Evolutionary conservation across 2,888 invertebrate species (phyloP).

Genomic region (Aphrophora alni): DNA sequence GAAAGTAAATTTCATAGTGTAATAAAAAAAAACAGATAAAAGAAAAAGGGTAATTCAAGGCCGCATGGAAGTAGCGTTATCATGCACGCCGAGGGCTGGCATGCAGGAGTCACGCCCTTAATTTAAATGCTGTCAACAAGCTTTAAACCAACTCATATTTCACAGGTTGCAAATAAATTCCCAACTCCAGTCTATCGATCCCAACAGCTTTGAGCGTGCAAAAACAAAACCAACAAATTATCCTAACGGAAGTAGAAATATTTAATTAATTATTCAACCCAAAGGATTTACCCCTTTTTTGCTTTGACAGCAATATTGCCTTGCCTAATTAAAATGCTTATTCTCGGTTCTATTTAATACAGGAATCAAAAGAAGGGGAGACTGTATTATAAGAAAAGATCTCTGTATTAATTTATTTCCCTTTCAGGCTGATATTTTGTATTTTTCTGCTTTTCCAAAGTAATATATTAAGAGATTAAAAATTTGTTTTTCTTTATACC

Average conservation of each 20-base stretch:
- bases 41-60: too few species aligned
- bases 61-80: too few species aligned
- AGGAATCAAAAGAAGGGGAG: not conserved
- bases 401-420: not conserved
- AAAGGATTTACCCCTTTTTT: not conserved
- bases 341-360: not conserved
- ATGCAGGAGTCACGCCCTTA: not conserved
- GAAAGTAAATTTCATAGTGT: too few species aligned
- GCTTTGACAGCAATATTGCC: conserved; percentile 6
- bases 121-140: not conserved
- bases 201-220: too few species aligned
- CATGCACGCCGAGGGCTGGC: too few species aligned
- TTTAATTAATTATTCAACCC: not conserved
- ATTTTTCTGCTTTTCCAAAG: too few species aligned
- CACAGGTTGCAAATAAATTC: conserved; percentile 6
- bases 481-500: too few species aligned
- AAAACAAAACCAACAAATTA: conserved; percentile 4
- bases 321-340: not conserved
- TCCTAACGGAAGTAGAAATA: not conserved
- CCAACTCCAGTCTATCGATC: not conserved
- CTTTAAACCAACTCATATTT: not conserved
- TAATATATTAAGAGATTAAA: too few species aligned
- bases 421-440: not conserved
- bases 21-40: too few species aligned
- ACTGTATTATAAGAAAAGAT: not conserved